A percentile compares a stretch with the other conserved stretches of the same genome.
Conservation (phyloP, 2,888 invertebrate genomes). For the Lasioglossum figueresi region DNA sequence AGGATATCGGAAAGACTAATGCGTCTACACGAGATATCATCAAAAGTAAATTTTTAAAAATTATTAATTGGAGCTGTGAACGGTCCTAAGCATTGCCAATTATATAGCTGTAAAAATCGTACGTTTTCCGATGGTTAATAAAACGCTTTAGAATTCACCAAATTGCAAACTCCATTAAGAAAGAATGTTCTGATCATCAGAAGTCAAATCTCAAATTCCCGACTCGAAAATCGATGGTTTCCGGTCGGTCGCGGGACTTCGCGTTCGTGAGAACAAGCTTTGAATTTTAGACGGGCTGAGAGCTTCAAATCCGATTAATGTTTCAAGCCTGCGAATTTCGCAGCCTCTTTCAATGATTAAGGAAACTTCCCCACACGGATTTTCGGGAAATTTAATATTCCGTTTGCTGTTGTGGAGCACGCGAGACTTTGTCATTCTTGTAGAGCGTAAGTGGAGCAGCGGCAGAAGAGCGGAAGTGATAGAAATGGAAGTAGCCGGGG, state of each 20-base stretch:
- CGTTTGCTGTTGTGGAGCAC: neutral
- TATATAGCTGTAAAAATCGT: too few species aligned
- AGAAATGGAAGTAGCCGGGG: neutral
- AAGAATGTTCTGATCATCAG: neutral
- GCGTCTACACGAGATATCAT: too few species aligned
- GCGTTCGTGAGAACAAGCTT: neutral
- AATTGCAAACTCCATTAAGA: too few species aligned
- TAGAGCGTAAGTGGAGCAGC: neutral
- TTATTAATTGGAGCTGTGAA: too few species aligned
- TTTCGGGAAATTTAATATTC: neutral
- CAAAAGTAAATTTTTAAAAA: too few species aligned
- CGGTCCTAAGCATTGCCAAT: too few species aligned
- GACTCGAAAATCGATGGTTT: neutral
- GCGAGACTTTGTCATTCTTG: neutral
- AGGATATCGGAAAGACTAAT: too few species aligned
- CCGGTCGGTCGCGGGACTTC: neutral
- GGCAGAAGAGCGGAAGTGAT: neutral
- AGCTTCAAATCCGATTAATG: slow-evolving; percentile 1
- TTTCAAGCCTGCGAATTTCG: neutral
- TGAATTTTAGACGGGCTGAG: neutral
- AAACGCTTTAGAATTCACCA: too few species aligned
- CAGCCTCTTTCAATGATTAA: neutral
- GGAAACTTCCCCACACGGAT: too few species aligned
- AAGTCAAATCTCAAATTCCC: neutral
- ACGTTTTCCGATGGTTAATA: too few species aligned